Conservation (phyloP, 2,797 vertebrate genomes). For the Clarias platycephalus region DNA sequence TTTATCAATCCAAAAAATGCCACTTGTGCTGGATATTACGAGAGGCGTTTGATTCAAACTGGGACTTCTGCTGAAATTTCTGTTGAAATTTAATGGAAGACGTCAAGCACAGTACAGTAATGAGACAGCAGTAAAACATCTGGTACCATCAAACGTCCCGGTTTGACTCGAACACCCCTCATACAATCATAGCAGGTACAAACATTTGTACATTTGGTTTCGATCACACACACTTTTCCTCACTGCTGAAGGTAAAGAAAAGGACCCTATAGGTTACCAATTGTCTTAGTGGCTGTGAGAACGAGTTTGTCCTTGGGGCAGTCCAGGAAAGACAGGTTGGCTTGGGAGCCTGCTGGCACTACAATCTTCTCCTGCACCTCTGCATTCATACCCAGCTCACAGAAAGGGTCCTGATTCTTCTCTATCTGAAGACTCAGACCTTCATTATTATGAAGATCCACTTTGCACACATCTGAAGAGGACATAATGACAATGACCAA, state of each 20-base stretch:
- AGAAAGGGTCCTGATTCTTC: constrained; percentile 64
- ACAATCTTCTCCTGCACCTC: constrained; percentile 62
- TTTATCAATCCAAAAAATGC: background rate
- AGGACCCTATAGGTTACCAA: constrained; percentile 61
- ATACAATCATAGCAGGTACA: too few relatives aligned
- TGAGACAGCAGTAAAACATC: too few relatives aligned
- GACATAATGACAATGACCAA: constrained; percentile 16
- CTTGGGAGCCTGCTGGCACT: constrained; percentile 61
- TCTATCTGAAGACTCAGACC: constrained; percentile 67
- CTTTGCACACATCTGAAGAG: constrained; percentile 66
- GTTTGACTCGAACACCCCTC: too few relatives aligned
- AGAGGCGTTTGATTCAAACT: too few relatives aligned
- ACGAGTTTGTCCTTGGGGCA: constrained; percentile 69
- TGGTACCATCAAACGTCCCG: too few relatives aligned
- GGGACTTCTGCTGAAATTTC: too few relatives aligned
- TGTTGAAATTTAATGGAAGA: too few relatives aligned
- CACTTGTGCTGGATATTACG: background rate
- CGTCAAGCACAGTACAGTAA: too few relatives aligned
- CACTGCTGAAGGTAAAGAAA: background rate
- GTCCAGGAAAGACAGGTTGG: constrained; percentile 73
- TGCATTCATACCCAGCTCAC: constrained; percentile 71
- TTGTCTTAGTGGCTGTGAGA: constrained; percentile 66
- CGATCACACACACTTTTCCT: background rate
- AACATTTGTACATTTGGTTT: too few relatives aligned
- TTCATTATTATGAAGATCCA: constrained; percentile 64